Conservation (phyloP, 2,797 vertebrate species). For the Pseudochirops cupreus region DNA sequence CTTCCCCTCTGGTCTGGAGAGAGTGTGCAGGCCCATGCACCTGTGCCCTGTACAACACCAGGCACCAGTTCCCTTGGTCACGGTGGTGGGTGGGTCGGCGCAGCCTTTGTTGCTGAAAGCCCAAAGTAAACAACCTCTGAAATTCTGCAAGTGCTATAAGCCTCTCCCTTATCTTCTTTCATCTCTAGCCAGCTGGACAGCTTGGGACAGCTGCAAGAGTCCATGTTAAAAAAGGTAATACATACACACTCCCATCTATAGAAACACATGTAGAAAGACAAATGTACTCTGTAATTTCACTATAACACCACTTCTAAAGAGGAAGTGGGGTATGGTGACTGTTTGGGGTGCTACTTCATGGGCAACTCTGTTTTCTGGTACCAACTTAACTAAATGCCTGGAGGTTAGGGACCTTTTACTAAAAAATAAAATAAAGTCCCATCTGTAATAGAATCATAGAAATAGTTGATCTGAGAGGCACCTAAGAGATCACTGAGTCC, state of each 20-base stretch:
- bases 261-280: not conserved
- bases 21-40: conserved; percentile 37
- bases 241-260: not conserved
- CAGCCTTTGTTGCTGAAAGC: conserved; percentile 68
- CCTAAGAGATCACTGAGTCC: not conserved
- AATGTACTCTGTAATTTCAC: not conserved
- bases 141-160: conserved; percentile 43
- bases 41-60: conserved; percentile 57
- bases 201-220: conserved; percentile 63
- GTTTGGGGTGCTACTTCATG: not conserved
- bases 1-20: conserved; percentile 48
- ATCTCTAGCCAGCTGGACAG: conserved; percentile 64
- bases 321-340: not conserved
- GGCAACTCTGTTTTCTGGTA: not conserved
- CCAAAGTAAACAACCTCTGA: conserved; percentile 69
- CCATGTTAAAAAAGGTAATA: conserved; percentile 60
- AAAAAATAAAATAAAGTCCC: not conserved
- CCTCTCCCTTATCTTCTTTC: conserved; percentile 67
- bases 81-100: conserved; percentile 69
- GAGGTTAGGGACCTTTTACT: not conserved
- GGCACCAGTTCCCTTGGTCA: conserved; percentile 64
- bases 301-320: not conserved
- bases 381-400: not conserved
- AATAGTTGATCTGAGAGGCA: not conserved
- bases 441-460: not conserved